phyloP scores from a whole-genome alignment of 2,797 vertebrate species.

The Characodon lateralis region DNA sequence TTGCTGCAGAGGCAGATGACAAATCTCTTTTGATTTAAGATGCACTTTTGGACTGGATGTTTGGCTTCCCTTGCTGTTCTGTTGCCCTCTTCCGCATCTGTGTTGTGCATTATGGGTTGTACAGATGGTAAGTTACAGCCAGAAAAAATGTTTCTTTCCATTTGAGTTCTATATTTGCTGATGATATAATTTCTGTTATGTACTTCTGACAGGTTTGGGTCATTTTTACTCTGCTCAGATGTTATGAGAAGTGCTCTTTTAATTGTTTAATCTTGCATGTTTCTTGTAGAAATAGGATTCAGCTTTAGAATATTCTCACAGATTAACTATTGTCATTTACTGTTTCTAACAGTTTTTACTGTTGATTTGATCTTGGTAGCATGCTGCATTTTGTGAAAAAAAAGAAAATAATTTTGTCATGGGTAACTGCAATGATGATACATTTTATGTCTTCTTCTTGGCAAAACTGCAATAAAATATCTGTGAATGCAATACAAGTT shows the following conservation, averaged over 20 bases:
- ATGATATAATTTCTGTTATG: constrained; percentile 54
- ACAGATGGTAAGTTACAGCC: constrained; percentile 57
- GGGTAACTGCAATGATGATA: not conserved
- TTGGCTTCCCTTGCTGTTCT: constrained; percentile 39
- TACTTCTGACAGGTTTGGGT: constrained; percentile 32
- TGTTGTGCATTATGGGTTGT: constrained; percentile 29
- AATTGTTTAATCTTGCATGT: constrained; percentile 20
- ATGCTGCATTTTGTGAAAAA: not conserved
- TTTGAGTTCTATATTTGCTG: constrained; percentile 22
- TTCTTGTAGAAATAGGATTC: constrained; percentile 5
- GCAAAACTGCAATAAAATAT: not conserved
- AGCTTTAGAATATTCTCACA: not conserved
- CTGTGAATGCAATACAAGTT: not conserved
- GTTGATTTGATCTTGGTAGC: not conserved
- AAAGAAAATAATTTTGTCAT: not conserved
- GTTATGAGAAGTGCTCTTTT: constrained; percentile 36
- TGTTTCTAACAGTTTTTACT: not conserved
- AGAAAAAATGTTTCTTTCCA: constrained; percentile 41
- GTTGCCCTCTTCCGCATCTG: not conserved
- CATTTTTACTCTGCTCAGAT: constrained; percentile 38
- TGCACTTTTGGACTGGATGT: constrained; percentile 27
- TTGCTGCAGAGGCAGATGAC: constrained; percentile 18
- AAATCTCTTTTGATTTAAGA: constrained; percentile 47
- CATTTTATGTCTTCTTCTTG: not conserved
- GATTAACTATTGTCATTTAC: not conserved